phyloP scores from a whole-genome alignment of 2,888 invertebrate genomes.

The Watsonalla cultraria region DNA sequence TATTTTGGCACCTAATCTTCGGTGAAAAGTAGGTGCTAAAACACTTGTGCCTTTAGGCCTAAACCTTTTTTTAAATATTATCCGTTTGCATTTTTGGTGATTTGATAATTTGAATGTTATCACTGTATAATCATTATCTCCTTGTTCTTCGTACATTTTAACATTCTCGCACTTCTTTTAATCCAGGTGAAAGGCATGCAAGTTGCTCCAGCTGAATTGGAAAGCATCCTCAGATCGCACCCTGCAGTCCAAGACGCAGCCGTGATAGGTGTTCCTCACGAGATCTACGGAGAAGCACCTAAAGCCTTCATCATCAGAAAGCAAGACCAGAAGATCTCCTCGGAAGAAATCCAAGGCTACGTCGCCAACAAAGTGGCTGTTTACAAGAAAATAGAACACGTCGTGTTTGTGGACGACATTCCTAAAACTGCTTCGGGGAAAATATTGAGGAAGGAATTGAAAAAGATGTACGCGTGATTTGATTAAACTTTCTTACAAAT shows the following conservation, averaged over 20 bases:
- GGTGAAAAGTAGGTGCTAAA: too few relatives aligned
- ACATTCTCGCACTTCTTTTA: not conserved
- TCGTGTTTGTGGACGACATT: constrained; percentile 83
- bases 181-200: constrained; percentile 82
- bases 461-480: constrained; percentile 60
- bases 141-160: too few relatives aligned
- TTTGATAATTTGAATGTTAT: too few relatives aligned
- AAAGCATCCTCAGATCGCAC: constrained; percentile 85
- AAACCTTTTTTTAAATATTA: too few relatives aligned
- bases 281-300: constrained; percentile 86
- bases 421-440: constrained; percentile 90
- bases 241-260: constrained; percentile 90
- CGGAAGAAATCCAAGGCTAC: constrained; percentile 68
- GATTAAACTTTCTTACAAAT: not conserved
- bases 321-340: constrained; percentile 60
- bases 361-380: constrained; percentile 85
- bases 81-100: too few relatives aligned
- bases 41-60: too few relatives aligned
- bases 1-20: too few relatives aligned
- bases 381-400: constrained; percentile 85
- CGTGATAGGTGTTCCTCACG: constrained; percentile 89
- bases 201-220: constrained; percentile 94
- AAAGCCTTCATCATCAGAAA: constrained; percentile 85
- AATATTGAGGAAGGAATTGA: constrained; percentile 84
- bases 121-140: too few relatives aligned